Percentiles rank a stretch among this genome's conserved stretches.
These are phyloP conservation scores for Carassius gibelio DNA, from an alignment of 2,113 vertebrate species.

Conservation along the genomic window DNA sequence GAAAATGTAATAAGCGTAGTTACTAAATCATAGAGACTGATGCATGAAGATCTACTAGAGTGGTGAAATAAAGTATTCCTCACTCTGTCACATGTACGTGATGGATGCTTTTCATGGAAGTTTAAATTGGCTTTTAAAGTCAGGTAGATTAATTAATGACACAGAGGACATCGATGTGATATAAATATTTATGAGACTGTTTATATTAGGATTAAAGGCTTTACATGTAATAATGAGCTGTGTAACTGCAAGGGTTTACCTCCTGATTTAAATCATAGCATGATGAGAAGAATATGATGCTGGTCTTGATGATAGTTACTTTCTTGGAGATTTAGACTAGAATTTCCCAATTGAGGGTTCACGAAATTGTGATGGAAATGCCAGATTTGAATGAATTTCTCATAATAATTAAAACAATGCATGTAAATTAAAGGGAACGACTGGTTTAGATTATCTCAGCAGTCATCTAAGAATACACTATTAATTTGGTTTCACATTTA, in stretches of 20 bases:
- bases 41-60: neutral
- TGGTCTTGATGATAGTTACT: neutral
- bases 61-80: neutral
- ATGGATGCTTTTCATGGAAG: neutral
- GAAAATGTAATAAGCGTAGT: neutral
- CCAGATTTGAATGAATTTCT: neutral
- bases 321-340: neutral
- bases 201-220: conserved; percentile 21
- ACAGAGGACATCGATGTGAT: neutral
- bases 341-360: neutral
- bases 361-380: neutral
- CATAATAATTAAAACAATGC: neutral
- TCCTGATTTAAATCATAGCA: neutral
- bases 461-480: neutral
- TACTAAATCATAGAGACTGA: neutral
- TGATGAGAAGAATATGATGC: neutral
- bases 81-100: neutral
- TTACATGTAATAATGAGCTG: neutral
- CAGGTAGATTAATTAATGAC: neutral
- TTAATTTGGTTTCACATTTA: neutral
- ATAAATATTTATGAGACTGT: conserved; percentile 5
- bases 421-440: neutral
- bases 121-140: neutral
- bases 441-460: neutral
- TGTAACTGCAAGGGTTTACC: neutral